These are phyloP conservation scores for Lethenteron reissneri DNA, from an alignment of 2,113 vertebrate species.

Conservation along the genomic window DNA sequence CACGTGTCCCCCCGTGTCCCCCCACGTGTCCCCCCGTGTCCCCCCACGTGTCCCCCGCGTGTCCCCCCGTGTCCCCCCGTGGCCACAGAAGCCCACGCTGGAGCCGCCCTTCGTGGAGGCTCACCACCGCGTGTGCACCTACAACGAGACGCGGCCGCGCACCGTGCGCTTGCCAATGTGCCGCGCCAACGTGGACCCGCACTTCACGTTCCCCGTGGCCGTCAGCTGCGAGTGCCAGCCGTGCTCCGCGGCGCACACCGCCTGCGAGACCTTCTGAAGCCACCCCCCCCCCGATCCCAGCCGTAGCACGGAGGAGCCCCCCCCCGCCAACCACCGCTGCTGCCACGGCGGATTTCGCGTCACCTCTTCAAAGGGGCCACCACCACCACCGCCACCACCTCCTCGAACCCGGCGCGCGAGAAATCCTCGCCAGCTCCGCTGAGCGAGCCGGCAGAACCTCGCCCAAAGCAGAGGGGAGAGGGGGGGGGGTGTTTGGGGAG, in stretches of 20 bases:
- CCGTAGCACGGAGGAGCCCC: too few relatives aligned
- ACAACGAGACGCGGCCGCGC: slow-evolving; percentile 45
- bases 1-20: too few relatives aligned
- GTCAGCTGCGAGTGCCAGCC: slow-evolving; percentile 50
- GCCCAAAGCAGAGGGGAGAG: too few relatives aligned
- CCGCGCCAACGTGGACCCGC: slow-evolving; percentile 28
- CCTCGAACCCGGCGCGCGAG: too few relatives aligned
- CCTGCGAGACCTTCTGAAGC: slow-evolving; percentile 41
- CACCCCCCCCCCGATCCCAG: too few relatives aligned
- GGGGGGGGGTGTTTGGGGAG: too few relatives aligned
- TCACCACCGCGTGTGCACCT: slow-evolving; percentile 58
- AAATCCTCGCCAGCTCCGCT: too few relatives aligned
- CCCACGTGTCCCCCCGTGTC: too few relatives aligned
- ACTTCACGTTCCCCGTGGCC: slow-evolving; percentile 56
- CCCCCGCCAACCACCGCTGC: background rate
- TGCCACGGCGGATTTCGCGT: background rate
- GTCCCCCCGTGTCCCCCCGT: background rate
- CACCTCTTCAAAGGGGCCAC: too few relatives aligned
- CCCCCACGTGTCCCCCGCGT: too few relatives aligned
- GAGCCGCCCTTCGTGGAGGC: slow-evolving; percentile 57
- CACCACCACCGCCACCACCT: too few relatives aligned
- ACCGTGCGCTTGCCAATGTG: slow-evolving; percentile 51
- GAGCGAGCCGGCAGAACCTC: too few relatives aligned
- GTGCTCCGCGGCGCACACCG: slow-evolving; percentile 49
- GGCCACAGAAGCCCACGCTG: slow-evolving; percentile 44